A percentile compares a stretch with the other conserved stretches of the same genome.
Conservation (phyloP, 1,140 invertebrate species). For the Zaprionus taronus region DNA sequence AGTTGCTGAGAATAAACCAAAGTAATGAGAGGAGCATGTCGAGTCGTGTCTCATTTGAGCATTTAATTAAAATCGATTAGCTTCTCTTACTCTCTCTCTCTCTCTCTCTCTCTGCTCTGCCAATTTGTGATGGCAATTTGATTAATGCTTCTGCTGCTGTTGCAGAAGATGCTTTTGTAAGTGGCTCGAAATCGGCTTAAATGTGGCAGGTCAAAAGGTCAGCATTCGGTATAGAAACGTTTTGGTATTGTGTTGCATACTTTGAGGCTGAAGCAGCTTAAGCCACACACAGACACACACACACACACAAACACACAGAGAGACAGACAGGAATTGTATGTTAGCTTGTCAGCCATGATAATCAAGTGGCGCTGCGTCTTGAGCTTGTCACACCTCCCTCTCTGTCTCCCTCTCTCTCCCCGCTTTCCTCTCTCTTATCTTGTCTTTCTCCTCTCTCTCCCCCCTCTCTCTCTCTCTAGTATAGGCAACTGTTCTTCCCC, state of each 20-base stretch:
- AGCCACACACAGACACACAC: neutral
- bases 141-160: neutral
- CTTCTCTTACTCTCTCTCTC: too few relatives aligned
- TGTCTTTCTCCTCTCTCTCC: too few relatives aligned
- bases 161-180: neutral
- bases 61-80: too few relatives aligned
- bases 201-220: constrained; percentile 1
- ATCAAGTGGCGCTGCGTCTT: neutral
- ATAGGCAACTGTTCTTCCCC: constrained; percentile 8
- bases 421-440: neutral
- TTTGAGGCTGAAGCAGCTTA: neutral
- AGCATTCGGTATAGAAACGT: neutral
- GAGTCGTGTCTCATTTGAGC: too few relatives aligned
- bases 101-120: neutral
- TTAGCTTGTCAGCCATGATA: neutral
- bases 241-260: neutral
- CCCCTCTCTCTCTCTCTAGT: neutral
- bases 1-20: too few relatives aligned
- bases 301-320: neutral
- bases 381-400: neutral
- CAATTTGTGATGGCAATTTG: neutral
- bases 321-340: neutral
- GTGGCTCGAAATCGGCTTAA: neutral
- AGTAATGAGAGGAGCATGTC: too few relatives aligned
- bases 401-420: neutral